phyloP scores from a whole-genome alignment of 2,113 vertebrate genomes.

The Zosterops hypoxanthus region DNA sequence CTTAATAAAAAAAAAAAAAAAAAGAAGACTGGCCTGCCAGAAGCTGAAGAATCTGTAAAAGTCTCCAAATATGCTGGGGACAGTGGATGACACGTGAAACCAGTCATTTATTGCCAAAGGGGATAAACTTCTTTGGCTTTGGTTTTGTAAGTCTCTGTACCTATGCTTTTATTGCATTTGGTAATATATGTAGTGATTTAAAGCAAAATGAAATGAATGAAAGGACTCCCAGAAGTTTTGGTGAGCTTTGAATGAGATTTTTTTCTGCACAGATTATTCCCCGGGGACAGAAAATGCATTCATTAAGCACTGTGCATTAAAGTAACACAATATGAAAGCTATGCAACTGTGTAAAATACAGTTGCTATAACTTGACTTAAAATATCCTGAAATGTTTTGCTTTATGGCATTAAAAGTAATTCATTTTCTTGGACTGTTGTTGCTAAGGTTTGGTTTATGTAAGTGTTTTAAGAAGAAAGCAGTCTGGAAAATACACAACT shows the following conservation, averaged over 20 bases:
- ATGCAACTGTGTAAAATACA: neutral
- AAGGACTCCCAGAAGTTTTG: neutral
- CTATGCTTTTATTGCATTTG: neutral
- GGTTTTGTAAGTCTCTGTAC: neutral
- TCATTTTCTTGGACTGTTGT: neutral
- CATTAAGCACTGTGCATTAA: neutral
- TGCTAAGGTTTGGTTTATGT: neutral
- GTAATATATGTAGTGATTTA: neutral
- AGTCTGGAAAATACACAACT: neutral
- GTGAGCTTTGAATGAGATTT: slow-evolving; percentile 10
- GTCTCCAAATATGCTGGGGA: neutral
- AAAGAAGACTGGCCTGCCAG: neutral
- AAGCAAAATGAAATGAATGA: slow-evolving; percentile 10
- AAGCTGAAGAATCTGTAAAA: neutral
- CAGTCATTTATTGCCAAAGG: neutral
- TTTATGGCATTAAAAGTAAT: neutral
- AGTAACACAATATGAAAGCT: neutral
- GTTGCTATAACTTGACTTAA: slow-evolving; percentile 1
- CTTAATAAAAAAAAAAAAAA: too few relatives aligned
- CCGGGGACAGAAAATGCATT: neutral
- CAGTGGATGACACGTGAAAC: neutral
- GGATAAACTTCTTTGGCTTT: neutral
- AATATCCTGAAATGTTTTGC: neutral
- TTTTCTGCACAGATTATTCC: neutral
- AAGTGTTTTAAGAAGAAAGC: neutral